A percentile compares a stretch with the other conserved stretches of the same genome.
These are phyloP conservation scores for Zaprionus camerounensis DNA, from an alignment of 1,140 invertebrate genomes.

Conservation along the genomic window DNA sequence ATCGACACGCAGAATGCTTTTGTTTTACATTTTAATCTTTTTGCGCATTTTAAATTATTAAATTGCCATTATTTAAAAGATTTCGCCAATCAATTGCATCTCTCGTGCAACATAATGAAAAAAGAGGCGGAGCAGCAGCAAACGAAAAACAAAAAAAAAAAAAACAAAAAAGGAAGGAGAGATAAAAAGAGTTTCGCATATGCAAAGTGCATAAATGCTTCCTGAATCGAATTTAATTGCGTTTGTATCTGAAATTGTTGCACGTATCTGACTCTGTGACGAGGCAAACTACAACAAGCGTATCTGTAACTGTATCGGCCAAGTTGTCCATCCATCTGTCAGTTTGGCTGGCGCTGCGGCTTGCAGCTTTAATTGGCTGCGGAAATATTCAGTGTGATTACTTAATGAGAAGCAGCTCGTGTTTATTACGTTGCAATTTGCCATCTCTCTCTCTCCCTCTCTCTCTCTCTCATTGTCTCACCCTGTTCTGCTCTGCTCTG, in stretches of 20 bases:
- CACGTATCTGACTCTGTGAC: conserved; percentile 22
- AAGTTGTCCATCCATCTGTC: conserved; percentile 71
- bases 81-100: conserved; percentile 21
- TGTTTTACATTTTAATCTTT: conserved; percentile 12
- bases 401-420: conserved; percentile 78
- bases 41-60: conserved; percentile 25
- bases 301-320: conserved; percentile 38
- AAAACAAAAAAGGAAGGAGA: conserved; percentile 33
- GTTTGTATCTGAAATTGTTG: conserved; percentile 61
- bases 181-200: conserved; percentile 34
- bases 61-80: conserved; percentile 35
- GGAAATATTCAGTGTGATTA: conserved; percentile 81
- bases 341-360: conserved; percentile 55
- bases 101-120: conserved; percentile 17
- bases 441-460: neutral
- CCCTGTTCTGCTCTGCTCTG: neutral
- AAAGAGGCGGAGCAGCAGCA: conserved; percentile 6
- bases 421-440: conserved; percentile 52
- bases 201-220: conserved; percentile 77
- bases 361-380: conserved; percentile 80
- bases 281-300: conserved; percentile 3
- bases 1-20: neutral
- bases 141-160: conserved; percentile 18
- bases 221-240: conserved; percentile 81
- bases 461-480: neutral